Conservation (phyloP, 2,888 invertebrate genomes). For the Sphaerophoria taeniata region DNA sequence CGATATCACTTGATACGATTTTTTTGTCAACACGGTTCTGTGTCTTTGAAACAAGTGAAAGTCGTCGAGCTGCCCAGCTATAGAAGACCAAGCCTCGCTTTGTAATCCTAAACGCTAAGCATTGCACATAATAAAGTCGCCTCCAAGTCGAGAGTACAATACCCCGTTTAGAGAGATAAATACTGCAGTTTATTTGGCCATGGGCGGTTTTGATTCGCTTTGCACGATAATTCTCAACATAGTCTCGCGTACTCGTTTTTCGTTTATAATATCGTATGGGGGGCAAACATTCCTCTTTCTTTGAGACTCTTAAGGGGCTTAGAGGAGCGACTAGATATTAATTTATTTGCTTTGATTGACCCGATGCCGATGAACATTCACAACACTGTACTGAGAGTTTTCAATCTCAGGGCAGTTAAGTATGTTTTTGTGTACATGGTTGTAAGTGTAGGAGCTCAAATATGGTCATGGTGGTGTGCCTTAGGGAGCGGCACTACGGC, state of each 20-base stretch:
- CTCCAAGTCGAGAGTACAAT: constrained; percentile 50
- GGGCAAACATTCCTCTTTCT: too few relatives aligned
- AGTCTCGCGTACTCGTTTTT: background rate
- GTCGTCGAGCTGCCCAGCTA: constrained; percentile 60
- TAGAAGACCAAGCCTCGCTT: constrained; percentile 18
- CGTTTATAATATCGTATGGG: too few relatives aligned
- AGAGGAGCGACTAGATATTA: constrained; percentile 46
- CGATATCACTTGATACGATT: constrained; percentile 34
- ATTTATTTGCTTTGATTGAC: constrained; percentile 74
- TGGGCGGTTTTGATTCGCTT: constrained; percentile 68
- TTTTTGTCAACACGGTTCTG: constrained; percentile 59
- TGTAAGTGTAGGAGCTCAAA: constrained; percentile 25
- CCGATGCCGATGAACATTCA: constrained; percentile 56
- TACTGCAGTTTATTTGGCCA: constrained; percentile 58
- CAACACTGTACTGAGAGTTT: constrained; percentile 2
- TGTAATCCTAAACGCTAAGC: constrained; percentile 44
- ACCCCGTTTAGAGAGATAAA: constrained; percentile 30
- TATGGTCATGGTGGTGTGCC: constrained; percentile 64
- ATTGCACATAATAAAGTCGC: background rate
- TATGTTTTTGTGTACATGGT: background rate
- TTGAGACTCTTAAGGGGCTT: too few relatives aligned
- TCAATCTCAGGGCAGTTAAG: background rate
- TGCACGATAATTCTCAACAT: constrained; percentile 58
- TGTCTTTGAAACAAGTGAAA: constrained; percentile 62
- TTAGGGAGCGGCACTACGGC: constrained; percentile 63